phyloP scores from a whole-genome alignment of 2,888 invertebrate genomes.

The Germaria angustata region DNA sequence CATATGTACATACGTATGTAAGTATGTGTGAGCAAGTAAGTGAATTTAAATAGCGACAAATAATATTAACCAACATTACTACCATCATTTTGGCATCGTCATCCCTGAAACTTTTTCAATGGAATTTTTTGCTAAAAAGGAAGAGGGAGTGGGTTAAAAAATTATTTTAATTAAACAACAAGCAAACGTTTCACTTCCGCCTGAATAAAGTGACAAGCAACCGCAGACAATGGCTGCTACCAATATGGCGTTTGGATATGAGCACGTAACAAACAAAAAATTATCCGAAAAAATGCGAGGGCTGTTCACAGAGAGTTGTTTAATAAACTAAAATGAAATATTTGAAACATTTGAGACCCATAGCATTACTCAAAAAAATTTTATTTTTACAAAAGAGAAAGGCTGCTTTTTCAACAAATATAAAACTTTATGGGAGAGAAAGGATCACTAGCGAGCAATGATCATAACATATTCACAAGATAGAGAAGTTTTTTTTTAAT shows the following conservation, averaged over 20 bases:
- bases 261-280: conserved; percentile 12
- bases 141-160: conserved; percentile 18
- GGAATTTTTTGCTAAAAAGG: neutral
- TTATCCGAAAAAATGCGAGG: neutral
- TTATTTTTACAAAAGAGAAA: no score
- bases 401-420: no score
- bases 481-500: no score
- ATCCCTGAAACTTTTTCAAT: neutral
- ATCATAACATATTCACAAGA: no score
- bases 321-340: no score
- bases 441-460: no score
- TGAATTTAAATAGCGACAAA: conserved; percentile 20
- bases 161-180: conserved; percentile 76
- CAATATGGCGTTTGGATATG: conserved; percentile 47
- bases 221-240: conserved; percentile 63
- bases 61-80: conserved; percentile 42
- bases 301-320: neutral
- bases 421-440: no score
- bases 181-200: conserved; percentile 77
- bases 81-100: conserved; percentile 10
- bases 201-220: conserved; percentile 74
- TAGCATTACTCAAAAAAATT: no score
- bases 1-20: neutral
- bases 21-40: neutral
- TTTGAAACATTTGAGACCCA: no score